These are phyloP conservation scores for Crocallis elinguaria DNA, from an alignment of 2,888 invertebrate species.

Conservation along the genomic window DNA sequence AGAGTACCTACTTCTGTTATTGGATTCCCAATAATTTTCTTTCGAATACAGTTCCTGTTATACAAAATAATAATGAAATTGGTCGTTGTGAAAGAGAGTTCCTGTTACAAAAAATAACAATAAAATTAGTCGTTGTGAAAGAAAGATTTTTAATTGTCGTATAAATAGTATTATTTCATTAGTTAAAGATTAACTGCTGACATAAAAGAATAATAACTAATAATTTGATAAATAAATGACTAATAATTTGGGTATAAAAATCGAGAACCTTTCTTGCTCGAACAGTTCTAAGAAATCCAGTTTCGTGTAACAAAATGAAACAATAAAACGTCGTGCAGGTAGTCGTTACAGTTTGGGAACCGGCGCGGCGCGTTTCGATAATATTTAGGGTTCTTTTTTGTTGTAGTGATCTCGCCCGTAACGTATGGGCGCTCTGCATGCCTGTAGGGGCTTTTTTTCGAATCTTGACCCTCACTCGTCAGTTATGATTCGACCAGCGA, in stretches of 20 bases:
- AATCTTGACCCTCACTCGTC: constrained; percentile 73
- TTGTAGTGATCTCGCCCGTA: constrained; percentile 80
- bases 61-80: not conserved
- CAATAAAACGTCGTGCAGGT: constrained; percentile 36
- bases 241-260: not conserved
- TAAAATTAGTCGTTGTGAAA: not conserved
- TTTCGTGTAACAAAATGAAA: constrained; percentile 29
- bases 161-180: not conserved
- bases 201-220: not conserved
- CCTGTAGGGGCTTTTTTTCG: constrained; percentile 71
- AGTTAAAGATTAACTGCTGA: not conserved
- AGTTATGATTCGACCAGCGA: constrained; percentile 79
- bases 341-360: constrained; percentile 66
- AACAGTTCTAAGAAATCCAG: not conserved
- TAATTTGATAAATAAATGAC: not conserved
- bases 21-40: not conserved
- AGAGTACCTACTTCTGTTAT: constrained; percentile 16
- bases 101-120: not conserved
- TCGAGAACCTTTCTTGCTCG: not conserved
- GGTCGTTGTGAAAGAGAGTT: not conserved
- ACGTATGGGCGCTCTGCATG: constrained; percentile 73
- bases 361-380: constrained; percentile 55
- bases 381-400: constrained; percentile 84
- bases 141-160: no score
- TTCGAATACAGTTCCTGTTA: not conserved